Base-by-base conservation (phyloP, 2,797 vertebrate genomes). In the Hafferia zeledoni region DNA sequence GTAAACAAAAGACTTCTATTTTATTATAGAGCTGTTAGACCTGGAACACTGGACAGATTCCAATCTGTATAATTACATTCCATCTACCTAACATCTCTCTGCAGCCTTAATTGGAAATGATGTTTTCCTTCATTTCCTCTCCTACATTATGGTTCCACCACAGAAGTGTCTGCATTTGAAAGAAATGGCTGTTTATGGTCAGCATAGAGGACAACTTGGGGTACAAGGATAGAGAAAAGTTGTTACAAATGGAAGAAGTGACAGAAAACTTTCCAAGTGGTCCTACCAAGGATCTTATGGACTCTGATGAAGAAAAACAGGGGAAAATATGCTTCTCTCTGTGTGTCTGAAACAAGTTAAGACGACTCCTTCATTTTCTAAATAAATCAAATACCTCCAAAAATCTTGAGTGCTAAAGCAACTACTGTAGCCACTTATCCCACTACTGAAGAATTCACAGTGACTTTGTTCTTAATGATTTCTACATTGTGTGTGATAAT, bases 1-100 rank as follows among this genome's bases (percentile, higher is more conserved):
- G 90, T 86, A 95, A 96, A 87, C 92, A 93, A 72, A 77, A 84
- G 30, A 77, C 33, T 80, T 95, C 94, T 90, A 90, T 96, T 95
- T 96, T 56, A 95, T 96, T 96, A 91, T 43, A 89, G 75, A 94
- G 82, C 92, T 89, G 72, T 81, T 94, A 93, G 89, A 83, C 80
- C 76, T 77, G 80, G 91, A 89, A 92, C 85, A 25, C 69, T 95
- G 94, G 88, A 90, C 84, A 78, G 70, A 87, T 87, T 75, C 78
- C 83, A 93, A 37, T 52, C 59, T 52, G 30, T 5, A 17, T 95
- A 93, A 96, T 94, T 85, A 79, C 33, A 78, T 95, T 92, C 79
- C 43, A 50, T 63, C 80, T 60, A 77, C 61, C 70, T 87, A 82
- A 83, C 90, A 79, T 93, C 55, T 72, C 53, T 92, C 65, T 81